Evolutionary conservation across 2,888 invertebrate species (phyloP).

Genomic region (Acrobasis repandana): DNA sequence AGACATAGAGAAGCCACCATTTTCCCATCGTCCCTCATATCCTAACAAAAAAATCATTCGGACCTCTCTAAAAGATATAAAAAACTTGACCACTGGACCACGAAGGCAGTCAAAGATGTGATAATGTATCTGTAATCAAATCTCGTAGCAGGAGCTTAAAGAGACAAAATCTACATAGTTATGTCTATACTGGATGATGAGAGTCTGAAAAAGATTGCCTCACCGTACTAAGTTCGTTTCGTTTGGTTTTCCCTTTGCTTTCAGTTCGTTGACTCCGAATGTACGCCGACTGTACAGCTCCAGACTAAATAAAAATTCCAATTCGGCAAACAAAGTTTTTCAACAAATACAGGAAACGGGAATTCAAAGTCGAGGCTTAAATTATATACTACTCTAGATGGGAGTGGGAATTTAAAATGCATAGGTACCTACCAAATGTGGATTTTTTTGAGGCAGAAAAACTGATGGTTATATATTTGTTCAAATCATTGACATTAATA

Average conservation of each 20-base stretch:
- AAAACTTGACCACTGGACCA: too few species aligned
- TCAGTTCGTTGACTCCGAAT: neutral
- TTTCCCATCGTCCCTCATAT: neutral
- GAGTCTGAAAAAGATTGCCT: neutral
- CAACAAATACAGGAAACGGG: neutral
- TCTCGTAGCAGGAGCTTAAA: too few species aligned
- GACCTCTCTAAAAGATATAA: conserved; percentile 10
- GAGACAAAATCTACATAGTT: too few species aligned
- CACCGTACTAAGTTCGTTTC: neutral
- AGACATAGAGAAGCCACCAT: neutral
- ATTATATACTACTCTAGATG: too few species aligned
- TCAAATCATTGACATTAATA: too few species aligned
- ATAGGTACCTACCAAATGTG: too few species aligned
- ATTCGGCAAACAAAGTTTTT: neutral
- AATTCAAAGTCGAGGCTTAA: neutral
- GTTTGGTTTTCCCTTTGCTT: neutral
- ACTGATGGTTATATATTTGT: neutral
- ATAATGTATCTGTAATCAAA: too few species aligned
- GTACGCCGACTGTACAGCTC: neutral
- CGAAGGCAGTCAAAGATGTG: too few species aligned
- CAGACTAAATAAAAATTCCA: neutral
- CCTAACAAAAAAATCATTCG: conserved; percentile 14
- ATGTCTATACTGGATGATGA: too few species aligned
- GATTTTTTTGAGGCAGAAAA: too few species aligned
- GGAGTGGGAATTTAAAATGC: neutral